Conservation (phyloP, 2,113 vertebrate genomes). For the Petrocephalus microphthalmus region DNA sequence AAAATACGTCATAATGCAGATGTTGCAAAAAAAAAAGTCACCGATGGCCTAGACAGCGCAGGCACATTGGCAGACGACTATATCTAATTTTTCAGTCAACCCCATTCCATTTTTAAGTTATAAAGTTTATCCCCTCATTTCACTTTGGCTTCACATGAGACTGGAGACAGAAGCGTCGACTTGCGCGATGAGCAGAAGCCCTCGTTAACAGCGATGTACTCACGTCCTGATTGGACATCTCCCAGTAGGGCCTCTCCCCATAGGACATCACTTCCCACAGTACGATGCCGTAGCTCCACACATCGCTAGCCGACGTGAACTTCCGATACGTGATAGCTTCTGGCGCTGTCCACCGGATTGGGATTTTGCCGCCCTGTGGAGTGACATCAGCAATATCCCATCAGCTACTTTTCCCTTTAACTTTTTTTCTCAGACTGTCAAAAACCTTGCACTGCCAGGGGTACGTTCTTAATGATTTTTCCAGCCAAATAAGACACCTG, state of each 20-base stretch:
- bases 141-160: background rate
- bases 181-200: background rate
- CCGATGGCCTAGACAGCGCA: background rate
- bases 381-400: background rate
- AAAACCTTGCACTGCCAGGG: background rate
- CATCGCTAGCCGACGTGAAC: constrained; percentile 42
- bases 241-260: constrained; percentile 42
- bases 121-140: background rate
- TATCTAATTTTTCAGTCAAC: background rate
- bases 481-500: background rate
- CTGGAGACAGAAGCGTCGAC: background rate
- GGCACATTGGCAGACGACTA: background rate
- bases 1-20: constrained; percentile 3
- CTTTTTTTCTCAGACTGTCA: constrained; percentile 10
- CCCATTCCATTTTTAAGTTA: background rate
- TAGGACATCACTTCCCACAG: constrained; percentile 45
- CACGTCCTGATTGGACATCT: constrained; percentile 43
- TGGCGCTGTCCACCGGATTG: constrained; percentile 42
- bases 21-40: background rate
- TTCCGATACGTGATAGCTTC: constrained; percentile 43
- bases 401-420: background rate
- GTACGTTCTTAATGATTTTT: constrained; percentile 4
- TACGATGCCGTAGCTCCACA: constrained; percentile 44
- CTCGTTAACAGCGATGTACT: constrained; percentile 20
- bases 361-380: constrained; percentile 41